A percentile compares a stretch with the other conserved stretches of the same genome.
phyloP scores from a whole-genome alignment of 2,113 vertebrate species.

The Thryonomys swinderianus region DNA sequence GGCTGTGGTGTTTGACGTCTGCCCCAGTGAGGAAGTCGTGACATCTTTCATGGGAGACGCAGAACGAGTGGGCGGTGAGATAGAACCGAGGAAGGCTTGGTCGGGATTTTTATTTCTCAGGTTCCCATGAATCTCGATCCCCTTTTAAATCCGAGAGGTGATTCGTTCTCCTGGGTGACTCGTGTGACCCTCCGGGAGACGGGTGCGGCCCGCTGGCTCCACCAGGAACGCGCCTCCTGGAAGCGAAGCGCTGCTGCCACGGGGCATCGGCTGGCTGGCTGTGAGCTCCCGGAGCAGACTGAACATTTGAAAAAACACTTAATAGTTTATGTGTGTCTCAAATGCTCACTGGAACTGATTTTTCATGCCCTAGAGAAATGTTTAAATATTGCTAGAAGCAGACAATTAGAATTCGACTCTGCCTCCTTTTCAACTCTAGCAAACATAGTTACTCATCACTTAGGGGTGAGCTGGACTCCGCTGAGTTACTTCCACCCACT shows the following conservation, averaged over 20 bases:
- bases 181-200: neutral
- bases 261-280: neutral
- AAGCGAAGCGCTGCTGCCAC: neutral
- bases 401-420: neutral
- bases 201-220: neutral
- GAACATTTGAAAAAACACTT: neutral
- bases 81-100: neutral
- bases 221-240: neutral
- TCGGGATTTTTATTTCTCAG: conserved; percentile 13
- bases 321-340: neutral
- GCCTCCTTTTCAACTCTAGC: neutral
- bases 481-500: neutral
- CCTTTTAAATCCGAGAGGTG: conserved; percentile 4
- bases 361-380: neutral
- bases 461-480: neutral
- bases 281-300: neutral
- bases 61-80: neutral
- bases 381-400: neutral
- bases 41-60: neutral
- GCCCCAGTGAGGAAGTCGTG: neutral
- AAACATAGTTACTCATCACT: neutral
- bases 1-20: neutral
- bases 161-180: conserved; percentile 19
- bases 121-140: neutral
- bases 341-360: neutral